Evolutionary conservation across 2,797 vertebrate genomes (phyloP), one percentile per base, ranked within the genome.

Genomic region (Pipistrellus nathusii): DNA sequence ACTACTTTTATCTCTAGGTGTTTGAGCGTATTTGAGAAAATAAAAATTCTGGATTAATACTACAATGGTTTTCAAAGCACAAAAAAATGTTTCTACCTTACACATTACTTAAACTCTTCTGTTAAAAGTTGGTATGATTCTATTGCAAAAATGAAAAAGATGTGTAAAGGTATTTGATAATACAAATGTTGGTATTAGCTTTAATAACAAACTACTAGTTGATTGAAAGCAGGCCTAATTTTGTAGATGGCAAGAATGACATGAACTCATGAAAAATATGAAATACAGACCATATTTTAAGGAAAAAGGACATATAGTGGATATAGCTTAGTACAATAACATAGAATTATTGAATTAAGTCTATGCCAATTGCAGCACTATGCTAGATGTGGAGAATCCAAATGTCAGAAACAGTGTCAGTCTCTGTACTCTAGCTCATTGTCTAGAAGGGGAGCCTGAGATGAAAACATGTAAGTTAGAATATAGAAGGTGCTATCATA

Each of bases 11-110:
- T 71, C 41, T 35, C 27, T 6, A 83, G 64, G 8, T 86, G 68
- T 82, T 77, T 85, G 85, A 85, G 44, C 20, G 62, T 91, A 84
- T 46, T 88, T 93, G 71, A 69, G n/a, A 75, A 91, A 91, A 92
- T 38, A 78, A 90, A 95, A 71, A 81, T 13, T 44, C 46, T 41
- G 41, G 73, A 62, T 30, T 91, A 66, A 66, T 95, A 46, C 23
- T 30, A 77, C 4, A 85, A 25, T 82, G 66, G 8, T 4, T 85
- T 94, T 86, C 30, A 77, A 95, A 72, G 35, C 12, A 59, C 21
- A 93, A 46, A 93, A 46, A 25, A 66, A 32, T 68, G 8, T 76
- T 84, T 48, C 62, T 95, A 7, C 8, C 10, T 59, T 82, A 78
- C 23, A 77, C 11, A 81, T 38, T 76, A 73, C 44, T 91, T 85